These are phyloP conservation scores for Microhierax caerulescens DNA, from an alignment of 2,797 vertebrate species.

Conservation along the genomic window DNA sequence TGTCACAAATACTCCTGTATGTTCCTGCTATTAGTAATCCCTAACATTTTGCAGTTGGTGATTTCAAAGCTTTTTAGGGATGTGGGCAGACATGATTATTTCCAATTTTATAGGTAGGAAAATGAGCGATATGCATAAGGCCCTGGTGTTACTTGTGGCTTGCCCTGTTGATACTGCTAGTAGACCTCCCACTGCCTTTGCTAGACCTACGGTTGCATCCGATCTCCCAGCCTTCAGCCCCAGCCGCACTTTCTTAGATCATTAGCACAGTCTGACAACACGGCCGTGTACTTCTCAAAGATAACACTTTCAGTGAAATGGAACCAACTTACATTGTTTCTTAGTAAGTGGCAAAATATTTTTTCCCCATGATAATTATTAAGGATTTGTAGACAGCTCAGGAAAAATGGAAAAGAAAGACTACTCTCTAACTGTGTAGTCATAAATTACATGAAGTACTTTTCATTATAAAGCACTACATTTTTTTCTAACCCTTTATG, in stretches of 20 bases:
- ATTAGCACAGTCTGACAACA: background rate
- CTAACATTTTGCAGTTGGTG: background rate
- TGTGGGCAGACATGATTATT: background rate
- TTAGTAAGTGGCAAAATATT: conserved; percentile 58
- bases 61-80: background rate
- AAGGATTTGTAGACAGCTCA: conserved; percentile 36
- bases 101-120: background rate
- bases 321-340: conserved; percentile 40
- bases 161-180: background rate
- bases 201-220: background rate
- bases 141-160: background rate
- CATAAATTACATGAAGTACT: conserved; percentile 76
- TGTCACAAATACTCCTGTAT: background rate
- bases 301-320: background rate
- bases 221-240: background rate
- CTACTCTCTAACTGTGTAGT: conserved; percentile 49
- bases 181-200: background rate
- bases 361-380: conserved; percentile 55
- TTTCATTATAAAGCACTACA: conserved; percentile 74
- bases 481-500: conserved; percentile 72
- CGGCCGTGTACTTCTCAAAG: background rate
- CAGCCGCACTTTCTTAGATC: background rate
- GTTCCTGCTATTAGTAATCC: background rate
- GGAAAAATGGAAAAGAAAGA: conserved; percentile 51
- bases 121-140: background rate